A percentile compares a stretch with the other conserved stretches of the same genome.
These are phyloP conservation scores for Metacarcinus magister DNA, from an alignment of 2,888 invertebrate genomes.

Conservation along the genomic window DNA sequence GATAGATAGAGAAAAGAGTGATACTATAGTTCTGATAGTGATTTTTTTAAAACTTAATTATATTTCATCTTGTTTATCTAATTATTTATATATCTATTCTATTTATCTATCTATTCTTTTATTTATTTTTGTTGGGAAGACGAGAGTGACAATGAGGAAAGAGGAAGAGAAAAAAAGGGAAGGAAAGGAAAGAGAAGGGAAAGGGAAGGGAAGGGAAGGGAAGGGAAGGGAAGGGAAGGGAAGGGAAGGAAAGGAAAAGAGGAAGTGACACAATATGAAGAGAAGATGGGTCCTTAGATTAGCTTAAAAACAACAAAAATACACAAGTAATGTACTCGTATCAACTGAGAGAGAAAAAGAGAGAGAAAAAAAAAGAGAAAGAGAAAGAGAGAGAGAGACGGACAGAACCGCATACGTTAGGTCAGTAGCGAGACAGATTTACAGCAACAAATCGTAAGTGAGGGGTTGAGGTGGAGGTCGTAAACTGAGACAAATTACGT, in stretches of 20 bases:
- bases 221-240: not conserved
- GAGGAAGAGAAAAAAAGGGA: not conserved
- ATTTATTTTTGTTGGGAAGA: too few species aligned
- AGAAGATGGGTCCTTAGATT: too few species aligned
- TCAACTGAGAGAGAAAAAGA: not conserved
- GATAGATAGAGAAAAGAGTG: too few species aligned
- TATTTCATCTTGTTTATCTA: too few species aligned
- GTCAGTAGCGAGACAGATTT: not conserved
- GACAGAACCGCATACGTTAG: not conserved
- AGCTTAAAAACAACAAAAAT: not conserved
- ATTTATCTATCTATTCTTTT: not conserved
- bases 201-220: slow-evolving; percentile 13
- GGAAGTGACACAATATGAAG: too few species aligned
- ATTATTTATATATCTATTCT: not conserved
- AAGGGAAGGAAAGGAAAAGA: slow-evolving; percentile 41
- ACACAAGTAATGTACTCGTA: too few species aligned
- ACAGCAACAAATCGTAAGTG: slow-evolving; percentile 42
- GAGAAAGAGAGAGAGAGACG: not conserved
- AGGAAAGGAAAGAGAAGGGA: slow-evolving; percentile 13
- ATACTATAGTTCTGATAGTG: too few species aligned
- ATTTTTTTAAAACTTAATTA: too few species aligned
- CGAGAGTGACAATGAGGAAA: not conserved
- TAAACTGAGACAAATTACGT: not conserved
- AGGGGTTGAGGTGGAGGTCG: slow-evolving; percentile 13
- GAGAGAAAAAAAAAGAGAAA: not conserved